Evolutionary conservation across 1,140 invertebrate species (phyloP), one percentile per base, ranked within the genome.

Genomic region (Drosophila truncata): DNA sequence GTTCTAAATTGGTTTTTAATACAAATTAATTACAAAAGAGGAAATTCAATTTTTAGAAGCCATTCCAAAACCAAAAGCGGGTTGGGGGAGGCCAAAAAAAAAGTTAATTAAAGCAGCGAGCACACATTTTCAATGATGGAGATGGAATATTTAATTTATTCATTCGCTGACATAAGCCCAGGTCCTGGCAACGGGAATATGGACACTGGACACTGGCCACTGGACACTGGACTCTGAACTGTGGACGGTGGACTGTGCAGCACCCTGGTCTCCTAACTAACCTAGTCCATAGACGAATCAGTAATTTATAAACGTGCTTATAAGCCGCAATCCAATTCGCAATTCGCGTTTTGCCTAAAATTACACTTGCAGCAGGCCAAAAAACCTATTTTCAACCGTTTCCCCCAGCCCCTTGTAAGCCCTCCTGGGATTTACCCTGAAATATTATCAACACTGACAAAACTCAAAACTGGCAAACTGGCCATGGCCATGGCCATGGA

Each of bases 231-330:
- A n/a, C 58, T 11, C 2, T 16, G 55, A 10, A 49, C 18, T 37
- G n/a, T 4, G 42, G 33, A 33, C 16, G 13, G 18, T n/a, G 62
- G 11, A 46, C 18, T 42, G n/a, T 4, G 42, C 33, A 35, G 42
- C 33, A 35, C 13, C 14, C 23, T 35, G 29, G 41, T 29, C 49
- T 10, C 18, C 4, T 49, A 49, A 49, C 62, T 64, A 47, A 47
- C 60, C 54, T 52, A 57, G 60, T 62, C 52, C 76, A 80, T 64
- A 80, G 67, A 84, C 67, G 84, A 71, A 88, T 88, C 77, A 88
- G 84, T 87, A 88, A 87, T 87, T 87, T 87, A 87, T 87, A 87
- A 87, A 87, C 80, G 84, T 88, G 84, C 83, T 82, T 73, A 87
- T 88, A 87, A 87, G 76, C 83, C 83, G 84, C 84, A 87, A 87